These are phyloP conservation scores for Lasioglossum baleicum DNA, from an alignment of 1,140 invertebrate genomes.

Conservation along the genomic window DNA sequence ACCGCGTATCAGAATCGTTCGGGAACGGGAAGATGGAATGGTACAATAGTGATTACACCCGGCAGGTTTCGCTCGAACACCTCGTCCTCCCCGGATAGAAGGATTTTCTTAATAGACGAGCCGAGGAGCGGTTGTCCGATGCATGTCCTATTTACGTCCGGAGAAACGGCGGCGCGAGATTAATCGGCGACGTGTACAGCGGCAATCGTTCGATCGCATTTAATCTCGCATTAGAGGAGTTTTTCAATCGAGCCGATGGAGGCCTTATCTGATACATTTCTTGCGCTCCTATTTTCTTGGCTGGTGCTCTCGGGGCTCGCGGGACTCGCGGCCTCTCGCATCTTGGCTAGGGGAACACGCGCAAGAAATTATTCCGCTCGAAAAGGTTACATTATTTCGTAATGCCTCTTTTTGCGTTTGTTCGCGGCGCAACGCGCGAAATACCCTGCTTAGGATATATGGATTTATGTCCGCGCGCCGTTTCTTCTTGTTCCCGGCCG, in stretches of 20 bases:
- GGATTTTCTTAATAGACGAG: slow-evolving; percentile 40
- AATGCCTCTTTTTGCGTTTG: slow-evolving; percentile 25
- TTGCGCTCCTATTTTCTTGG: slow-evolving; percentile 22
- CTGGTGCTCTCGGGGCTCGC: no score
- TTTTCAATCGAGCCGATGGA: slow-evolving; percentile 22
- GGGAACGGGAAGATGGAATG: slow-evolving; percentile 11
- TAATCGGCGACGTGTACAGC: slow-evolving; percentile 31
- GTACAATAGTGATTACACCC: slow-evolving; percentile 14
- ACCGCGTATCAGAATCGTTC: no score
- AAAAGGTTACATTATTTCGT: slow-evolving; percentile 38
- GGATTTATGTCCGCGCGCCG: slow-evolving; percentile 10
- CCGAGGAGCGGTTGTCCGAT: neutral
- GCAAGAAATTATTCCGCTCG: slow-evolving; percentile 22
- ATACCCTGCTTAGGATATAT: slow-evolving; percentile 7
- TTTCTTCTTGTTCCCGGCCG: neutral
- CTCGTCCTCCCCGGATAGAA: slow-evolving; percentile 17
- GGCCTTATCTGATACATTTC: slow-evolving; percentile 41
- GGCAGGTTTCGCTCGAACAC: neutral
- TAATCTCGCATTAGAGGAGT: slow-evolving; percentile 39
- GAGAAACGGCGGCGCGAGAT: slow-evolving; percentile 40
- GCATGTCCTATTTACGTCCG: slow-evolving; percentile 36
- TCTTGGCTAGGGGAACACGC: neutral
- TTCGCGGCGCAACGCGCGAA: slow-evolving; percentile 18
- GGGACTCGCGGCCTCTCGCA: neutral
- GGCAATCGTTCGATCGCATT: slow-evolving; percentile 24